Conservation (phyloP, 2,888 invertebrate species). For the Mellilla xanthometata region DNA sequence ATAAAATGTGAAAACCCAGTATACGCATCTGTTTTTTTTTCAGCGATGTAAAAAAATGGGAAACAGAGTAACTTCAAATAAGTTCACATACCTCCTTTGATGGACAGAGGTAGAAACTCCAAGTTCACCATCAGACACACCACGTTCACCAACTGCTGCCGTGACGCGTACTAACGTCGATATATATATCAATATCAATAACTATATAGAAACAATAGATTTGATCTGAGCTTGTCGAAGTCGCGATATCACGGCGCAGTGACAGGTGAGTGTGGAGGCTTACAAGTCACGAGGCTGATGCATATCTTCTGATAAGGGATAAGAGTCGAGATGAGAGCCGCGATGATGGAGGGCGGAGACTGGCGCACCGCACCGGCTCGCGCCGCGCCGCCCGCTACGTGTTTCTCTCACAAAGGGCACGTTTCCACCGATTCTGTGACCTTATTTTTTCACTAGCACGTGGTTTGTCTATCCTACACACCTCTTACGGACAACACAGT, state of each 20-base stretch:
- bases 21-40: too few species aligned
- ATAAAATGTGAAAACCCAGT: too few species aligned
- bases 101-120: too few species aligned
- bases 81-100: too few species aligned
- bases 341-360: slow-evolving; percentile 44
- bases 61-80: too few species aligned
- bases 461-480: slow-evolving; percentile 35
- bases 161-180: background rate
- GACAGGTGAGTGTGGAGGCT: slow-evolving; percentile 35
- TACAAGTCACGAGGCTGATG: slow-evolving; percentile 57
- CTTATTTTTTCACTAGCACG: slow-evolving; percentile 52
- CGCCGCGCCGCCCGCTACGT: slow-evolving; percentile 39
- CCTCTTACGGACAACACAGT: slow-evolving; percentile 24
- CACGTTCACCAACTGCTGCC: background rate
- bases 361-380: slow-evolving; percentile 40
- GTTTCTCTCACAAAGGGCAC: slow-evolving; percentile 51
- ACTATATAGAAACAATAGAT: slow-evolving; percentile 44
- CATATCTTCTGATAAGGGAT: slow-evolving; percentile 63
- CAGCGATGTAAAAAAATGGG: too few species aligned
- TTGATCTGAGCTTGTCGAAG: slow-evolving; percentile 46
- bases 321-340: slow-evolving; percentile 51
- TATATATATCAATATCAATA: slow-evolving; percentile 35
- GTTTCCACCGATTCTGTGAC: slow-evolving; percentile 43
- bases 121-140: slow-evolving; percentile 35
- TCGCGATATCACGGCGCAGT: slow-evolving; percentile 45